phyloP scores from a whole-genome alignment of 2,113 vertebrate genomes.

The Shinisaurus crocodilurus region DNA sequence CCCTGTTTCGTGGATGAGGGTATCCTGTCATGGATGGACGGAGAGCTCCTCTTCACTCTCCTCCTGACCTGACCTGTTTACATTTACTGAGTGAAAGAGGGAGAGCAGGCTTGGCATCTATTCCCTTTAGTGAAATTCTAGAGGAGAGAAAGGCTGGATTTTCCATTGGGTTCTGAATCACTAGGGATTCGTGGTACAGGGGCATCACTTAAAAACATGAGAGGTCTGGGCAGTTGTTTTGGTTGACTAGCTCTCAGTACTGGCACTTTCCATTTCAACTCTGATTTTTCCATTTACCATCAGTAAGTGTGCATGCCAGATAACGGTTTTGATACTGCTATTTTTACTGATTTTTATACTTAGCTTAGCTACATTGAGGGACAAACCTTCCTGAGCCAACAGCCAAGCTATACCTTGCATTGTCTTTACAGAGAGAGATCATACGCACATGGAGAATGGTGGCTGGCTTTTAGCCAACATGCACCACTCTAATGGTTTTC shows the following conservation, averaged over 20 bases:
- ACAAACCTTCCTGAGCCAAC: neutral
- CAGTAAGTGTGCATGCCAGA: neutral
- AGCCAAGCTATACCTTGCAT: neutral
- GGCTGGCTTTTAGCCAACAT: no score
- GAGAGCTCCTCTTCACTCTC: neutral
- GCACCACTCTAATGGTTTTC: no score
- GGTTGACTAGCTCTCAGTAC: neutral
- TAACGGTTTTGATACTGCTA: neutral
- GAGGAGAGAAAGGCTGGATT: neutral
- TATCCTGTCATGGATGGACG: neutral
- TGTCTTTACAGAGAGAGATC: no score
- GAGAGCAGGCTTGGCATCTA: neutral
- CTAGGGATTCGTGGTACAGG: neutral
- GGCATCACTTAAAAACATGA: neutral
- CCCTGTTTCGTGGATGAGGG: neutral
- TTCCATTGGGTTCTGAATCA: neutral
- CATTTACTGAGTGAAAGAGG: neutral
- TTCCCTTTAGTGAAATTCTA: neutral
- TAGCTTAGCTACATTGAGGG: conserved; percentile 20
- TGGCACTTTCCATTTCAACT: conserved; percentile 10
- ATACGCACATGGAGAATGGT: no score
- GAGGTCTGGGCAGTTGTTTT: neutral
- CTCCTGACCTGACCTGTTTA: neutral
- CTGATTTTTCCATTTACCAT: conserved; percentile 33
- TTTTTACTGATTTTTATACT: neutral